Conservation (phyloP, 2,113 vertebrate genomes). For the Crotalus viridis region DNA sequence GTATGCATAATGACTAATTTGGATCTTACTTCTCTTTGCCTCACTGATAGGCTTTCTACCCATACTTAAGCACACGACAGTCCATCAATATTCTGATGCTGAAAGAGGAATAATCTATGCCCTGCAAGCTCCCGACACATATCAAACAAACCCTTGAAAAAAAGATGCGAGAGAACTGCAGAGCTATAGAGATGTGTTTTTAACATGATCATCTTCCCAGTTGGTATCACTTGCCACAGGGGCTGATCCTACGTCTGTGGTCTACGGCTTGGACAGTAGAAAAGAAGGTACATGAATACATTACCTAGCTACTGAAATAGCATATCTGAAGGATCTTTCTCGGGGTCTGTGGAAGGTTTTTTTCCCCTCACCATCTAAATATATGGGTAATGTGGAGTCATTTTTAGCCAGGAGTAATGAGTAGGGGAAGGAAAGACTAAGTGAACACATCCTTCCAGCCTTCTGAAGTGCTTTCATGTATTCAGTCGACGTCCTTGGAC, state of each 20-base stretch:
- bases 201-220: not conserved
- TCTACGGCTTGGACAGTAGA: not conserved
- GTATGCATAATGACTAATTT: not conserved
- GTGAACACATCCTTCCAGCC: not conserved
- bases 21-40: not conserved
- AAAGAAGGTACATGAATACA: not conserved
- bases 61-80: not conserved
- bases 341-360: not conserved
- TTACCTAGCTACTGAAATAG: not conserved
- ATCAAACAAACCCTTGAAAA: not conserved
- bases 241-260: not conserved
- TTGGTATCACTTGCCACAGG: not conserved
- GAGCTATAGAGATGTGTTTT: not conserved
- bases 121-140: not conserved
- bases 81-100: not conserved
- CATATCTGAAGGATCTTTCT: not conserved
- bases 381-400: not conserved
- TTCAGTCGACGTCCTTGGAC: not conserved
- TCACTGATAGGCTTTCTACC: not conserved
- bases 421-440: not conserved
- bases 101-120: not conserved
- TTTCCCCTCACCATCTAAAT: not conserved
- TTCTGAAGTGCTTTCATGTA: not conserved
- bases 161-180: not conserved
- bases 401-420: not conserved